Base-by-base conservation (phyloP, 1,140 invertebrate genomes). In the Macrobrachium rosenbergii region DNA sequence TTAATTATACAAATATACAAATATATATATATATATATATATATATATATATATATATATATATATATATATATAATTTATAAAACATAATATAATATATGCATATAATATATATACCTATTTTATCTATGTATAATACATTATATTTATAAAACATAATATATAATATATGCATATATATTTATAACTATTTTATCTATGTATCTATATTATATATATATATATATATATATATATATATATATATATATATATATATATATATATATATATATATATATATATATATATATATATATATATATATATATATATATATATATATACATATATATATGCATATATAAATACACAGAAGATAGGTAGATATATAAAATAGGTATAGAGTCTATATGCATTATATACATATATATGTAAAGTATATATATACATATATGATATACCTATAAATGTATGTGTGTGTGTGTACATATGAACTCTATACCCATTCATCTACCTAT, bases 1-100 rank as follows among this genome's bases (percentile, higher is more conserved):
- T 37, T 37, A 2, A 3, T 37, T 23, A 67, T 8, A 67, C 23
- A 67, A 2, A 14, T 1, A 67, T 8, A 7, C 64, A 67, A 2
- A 67, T 67, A 67, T 12, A 67, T 23, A 21, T 67, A 67, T 5
- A 67, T 64, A 64, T 64, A 64, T 64, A 64, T 64, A 64, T 64
- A 64, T 64, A 64, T 64, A 64, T 64, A 64, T 64, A 64, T 64
- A n/a, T 64, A 64, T 64, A 64, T 64, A 64, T 64, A 64, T 64
- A 64, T 64, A 64, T 64, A 23, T n/a, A 64, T 64, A 64, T 64
- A 67, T 67, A 67, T 2, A 63, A 17, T 63, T 63, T 2, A 63
- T 63, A 63, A 63, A 63, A 2, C 62, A n/a, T n/a, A n/a, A n/a
- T n/a, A n/a, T n/a, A 64, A 64, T 64, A 64, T 23, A 64, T 64